Evolutionary conservation across 2,888 invertebrate genomes (phyloP).

Genomic region (Hofmannophila pseudospretella): DNA sequence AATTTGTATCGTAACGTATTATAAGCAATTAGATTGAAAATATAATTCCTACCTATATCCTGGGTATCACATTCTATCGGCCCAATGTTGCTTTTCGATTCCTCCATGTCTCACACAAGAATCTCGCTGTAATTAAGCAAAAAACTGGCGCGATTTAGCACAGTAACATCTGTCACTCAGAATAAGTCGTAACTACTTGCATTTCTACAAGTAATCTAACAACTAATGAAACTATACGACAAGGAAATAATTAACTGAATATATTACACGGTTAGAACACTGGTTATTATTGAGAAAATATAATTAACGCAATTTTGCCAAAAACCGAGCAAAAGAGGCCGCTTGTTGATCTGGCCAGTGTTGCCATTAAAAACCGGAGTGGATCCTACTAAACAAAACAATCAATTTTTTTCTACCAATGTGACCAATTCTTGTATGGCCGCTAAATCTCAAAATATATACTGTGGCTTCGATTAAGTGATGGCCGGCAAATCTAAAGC

Average conservation of each 20-base stretch:
- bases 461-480: too few species aligned
- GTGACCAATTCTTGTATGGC: too few species aligned
- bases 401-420: too few species aligned
- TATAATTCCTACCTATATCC: slow-evolving; percentile 38
- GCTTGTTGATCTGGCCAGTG: slow-evolving; percentile 67
- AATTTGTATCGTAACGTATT: slow-evolving; percentile 16
- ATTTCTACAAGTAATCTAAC: slow-evolving; percentile 30
- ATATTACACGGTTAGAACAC: slow-evolving; percentile 13
- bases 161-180: slow-evolving; percentile 59
- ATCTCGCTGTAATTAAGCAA: slow-evolving; percentile 24
- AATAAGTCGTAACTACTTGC: slow-evolving; percentile 31
- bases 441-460: too few species aligned
- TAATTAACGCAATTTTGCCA: slow-evolving; percentile 19
- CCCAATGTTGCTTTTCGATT: slow-evolving; percentile 30
- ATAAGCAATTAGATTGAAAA: slow-evolving; percentile 19
- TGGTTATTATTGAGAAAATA: slow-evolving; percentile 14
- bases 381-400: too few species aligned
- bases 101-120: slow-evolving; percentile 42
- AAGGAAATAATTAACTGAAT: slow-evolving; percentile 11
- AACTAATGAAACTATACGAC: slow-evolving; percentile 13
- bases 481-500: too few species aligned
- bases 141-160: slow-evolving; percentile 57
- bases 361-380: slow-evolving; percentile 35
- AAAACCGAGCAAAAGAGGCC: slow-evolving; percentile 32
- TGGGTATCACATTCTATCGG: slow-evolving; percentile 34